These are phyloP conservation scores for Philopotamus ludificatus DNA, from an alignment of 1,140 invertebrate genomes.

Conservation along the genomic window DNA sequence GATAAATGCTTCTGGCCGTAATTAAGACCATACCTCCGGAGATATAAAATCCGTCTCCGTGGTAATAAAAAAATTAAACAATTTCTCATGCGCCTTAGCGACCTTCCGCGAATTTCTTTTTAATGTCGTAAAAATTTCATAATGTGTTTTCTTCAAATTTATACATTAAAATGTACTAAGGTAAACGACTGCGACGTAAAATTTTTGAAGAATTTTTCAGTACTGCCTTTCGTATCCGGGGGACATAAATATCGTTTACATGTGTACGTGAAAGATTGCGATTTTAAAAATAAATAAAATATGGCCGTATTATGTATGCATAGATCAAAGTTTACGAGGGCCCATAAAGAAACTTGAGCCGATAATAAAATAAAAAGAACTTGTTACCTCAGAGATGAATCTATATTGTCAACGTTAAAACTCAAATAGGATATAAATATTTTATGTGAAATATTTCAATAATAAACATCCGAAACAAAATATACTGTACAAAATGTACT, in stretches of 20 bases:
- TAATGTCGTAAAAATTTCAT: neutral
- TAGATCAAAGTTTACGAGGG: constrained; percentile 17
- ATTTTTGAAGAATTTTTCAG: too few relatives aligned
- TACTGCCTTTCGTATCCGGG: too few relatives aligned
- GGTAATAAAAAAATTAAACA: neutral
- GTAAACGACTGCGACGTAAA: too few relatives aligned
- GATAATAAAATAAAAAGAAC: constrained; percentile 27
- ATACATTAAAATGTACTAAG: too few relatives aligned
- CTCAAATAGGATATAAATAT: constrained; percentile 18
- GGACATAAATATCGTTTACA: neutral
- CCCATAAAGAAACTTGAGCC: constrained; percentile 18
- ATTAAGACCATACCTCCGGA: neutral
- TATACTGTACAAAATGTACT: too few relatives aligned
- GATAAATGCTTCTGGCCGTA: neutral
- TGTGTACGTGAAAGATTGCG: neutral
- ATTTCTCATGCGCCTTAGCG: neutral
- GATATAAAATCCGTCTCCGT: neutral
- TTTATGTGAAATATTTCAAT: too few relatives aligned
- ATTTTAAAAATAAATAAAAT: neutral
- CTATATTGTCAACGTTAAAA: neutral
- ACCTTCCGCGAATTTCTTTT: neutral
- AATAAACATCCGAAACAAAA: too few relatives aligned
- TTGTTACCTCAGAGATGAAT: constrained; percentile 24
- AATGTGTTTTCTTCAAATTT: neutral
- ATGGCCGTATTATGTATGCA: constrained; percentile 2